A percentile compares a stretch with the other conserved stretches of the same genome.
These are phyloP conservation scores for Sepioteuthis lessoniana DNA, from an alignment of 2,888 invertebrate genomes.

Conservation along the genomic window DNA sequence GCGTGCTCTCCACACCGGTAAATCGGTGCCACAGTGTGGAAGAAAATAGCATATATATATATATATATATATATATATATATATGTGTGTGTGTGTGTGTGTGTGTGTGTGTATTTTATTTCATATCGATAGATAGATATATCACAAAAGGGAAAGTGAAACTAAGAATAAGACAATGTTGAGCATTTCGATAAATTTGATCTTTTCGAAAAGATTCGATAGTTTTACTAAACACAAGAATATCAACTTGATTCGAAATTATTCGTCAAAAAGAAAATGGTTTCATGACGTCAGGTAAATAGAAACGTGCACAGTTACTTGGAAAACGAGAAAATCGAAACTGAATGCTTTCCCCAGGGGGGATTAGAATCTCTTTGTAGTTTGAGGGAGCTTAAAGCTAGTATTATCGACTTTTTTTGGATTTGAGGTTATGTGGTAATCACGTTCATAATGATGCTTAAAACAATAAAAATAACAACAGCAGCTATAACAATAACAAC, in stretches of 20 bases:
- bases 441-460: background rate
- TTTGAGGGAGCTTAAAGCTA: background rate
- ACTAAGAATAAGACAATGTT: too few relatives aligned
- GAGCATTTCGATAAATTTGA: background rate
- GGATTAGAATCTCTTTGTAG: background rate
- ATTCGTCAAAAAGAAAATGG: background rate
- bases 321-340: background rate
- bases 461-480: background rate
- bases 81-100: too few relatives aligned
- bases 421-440: background rate
- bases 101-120: too few relatives aligned
- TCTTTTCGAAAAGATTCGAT: background rate
- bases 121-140: too few relatives aligned
- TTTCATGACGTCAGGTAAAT: background rate
- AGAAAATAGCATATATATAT: too few relatives aligned
- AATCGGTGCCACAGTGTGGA: too few relatives aligned
- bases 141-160: too few relatives aligned
- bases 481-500: background rate
- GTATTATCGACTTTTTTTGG: background rate
- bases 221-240: background rate
- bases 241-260: background rate
- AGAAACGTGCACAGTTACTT: background rate
- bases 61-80: too few relatives aligned
- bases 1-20: too few relatives aligned
- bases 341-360: background rate